phyloP scores from a whole-genome alignment of 2,888 invertebrate genomes.

The Mythimna pallens region DNA sequence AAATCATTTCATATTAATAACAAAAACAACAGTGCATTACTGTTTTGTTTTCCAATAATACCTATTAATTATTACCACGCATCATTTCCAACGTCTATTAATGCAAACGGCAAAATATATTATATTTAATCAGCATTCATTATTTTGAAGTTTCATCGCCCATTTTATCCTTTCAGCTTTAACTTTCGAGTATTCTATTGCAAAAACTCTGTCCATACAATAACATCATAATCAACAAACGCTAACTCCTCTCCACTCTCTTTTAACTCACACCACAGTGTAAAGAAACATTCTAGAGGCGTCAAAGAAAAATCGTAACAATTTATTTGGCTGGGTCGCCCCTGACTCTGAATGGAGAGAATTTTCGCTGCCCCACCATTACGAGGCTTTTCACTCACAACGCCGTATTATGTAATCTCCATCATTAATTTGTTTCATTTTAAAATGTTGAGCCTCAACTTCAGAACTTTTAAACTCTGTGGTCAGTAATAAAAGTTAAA shows the following conservation, averaged over 20 bases:
- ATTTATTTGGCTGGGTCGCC: slow-evolving; percentile 82
- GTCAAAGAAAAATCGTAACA: slow-evolving; percentile 88
- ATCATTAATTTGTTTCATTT: slow-evolving; percentile 74
- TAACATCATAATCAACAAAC: neutral
- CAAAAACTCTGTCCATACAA: neutral
- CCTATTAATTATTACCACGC: too few species aligned
- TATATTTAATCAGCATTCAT: neutral
- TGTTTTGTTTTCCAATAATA: too few species aligned
- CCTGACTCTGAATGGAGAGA: slow-evolving; percentile 79
- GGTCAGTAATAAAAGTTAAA: slow-evolving; percentile 59
- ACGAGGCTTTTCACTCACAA: slow-evolving; percentile 74
- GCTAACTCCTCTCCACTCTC: slow-evolving; percentile 21
- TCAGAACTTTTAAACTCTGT: slow-evolving; percentile 55
- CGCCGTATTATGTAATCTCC: slow-evolving; percentile 73
- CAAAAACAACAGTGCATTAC: too few species aligned
- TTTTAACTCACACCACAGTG: slow-evolving; percentile 62
- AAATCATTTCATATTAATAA: neutral
- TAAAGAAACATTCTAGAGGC: slow-evolving; percentile 82
- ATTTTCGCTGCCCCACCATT: slow-evolving; percentile 80
- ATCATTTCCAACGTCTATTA: too few species aligned
- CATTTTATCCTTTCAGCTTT: neutral
- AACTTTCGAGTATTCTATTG: neutral
- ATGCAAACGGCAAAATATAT: neutral
- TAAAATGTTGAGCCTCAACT: slow-evolving; percentile 59
- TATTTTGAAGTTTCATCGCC: neutral